Evolutionary conservation across 2,888 invertebrate species (phyloP).

Genomic region (Itoplectis maculator): DNA sequence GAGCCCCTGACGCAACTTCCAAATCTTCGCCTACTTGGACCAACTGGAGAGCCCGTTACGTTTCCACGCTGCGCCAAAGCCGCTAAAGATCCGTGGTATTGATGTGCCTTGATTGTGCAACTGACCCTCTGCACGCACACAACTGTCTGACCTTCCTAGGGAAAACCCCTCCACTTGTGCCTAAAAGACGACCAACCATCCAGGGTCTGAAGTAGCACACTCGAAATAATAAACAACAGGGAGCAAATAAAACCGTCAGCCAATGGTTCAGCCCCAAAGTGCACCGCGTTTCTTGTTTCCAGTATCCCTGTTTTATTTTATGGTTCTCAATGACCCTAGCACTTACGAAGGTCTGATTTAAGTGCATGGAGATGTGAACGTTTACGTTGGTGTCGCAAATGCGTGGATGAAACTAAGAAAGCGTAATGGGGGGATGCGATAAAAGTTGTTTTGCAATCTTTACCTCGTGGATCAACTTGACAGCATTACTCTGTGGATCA

Average conservation of each 20-base stretch:
- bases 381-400: slow-evolving; percentile 74
- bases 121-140: slow-evolving; percentile 25
- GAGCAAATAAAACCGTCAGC: neutral
- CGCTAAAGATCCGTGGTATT: slow-evolving; percentile 40
- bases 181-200: neutral
- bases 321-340: neutral
- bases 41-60: slow-evolving; percentile 48
- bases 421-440: slow-evolving; percentile 71
- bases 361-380: slow-evolving; percentile 73
- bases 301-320: neutral
- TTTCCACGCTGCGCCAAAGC: slow-evolving; percentile 40
- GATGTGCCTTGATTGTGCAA: slow-evolving; percentile 33
- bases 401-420: slow-evolving; percentile 57
- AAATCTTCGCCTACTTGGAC: slow-evolving; percentile 55
- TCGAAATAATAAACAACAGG: neutral
- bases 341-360: neutral
- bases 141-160: neutral
- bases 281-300: neutral
- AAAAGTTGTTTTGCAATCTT: slow-evolving; percentile 54
- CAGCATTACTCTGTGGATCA: too few species aligned
- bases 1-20: slow-evolving; percentile 50
- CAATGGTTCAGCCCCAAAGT: neutral
- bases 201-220: neutral
- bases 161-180: neutral
- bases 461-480: too few species aligned